phyloP scores from a whole-genome alignment of 2,113 vertebrate genomes.

The Laticauda laticaudata region DNA sequence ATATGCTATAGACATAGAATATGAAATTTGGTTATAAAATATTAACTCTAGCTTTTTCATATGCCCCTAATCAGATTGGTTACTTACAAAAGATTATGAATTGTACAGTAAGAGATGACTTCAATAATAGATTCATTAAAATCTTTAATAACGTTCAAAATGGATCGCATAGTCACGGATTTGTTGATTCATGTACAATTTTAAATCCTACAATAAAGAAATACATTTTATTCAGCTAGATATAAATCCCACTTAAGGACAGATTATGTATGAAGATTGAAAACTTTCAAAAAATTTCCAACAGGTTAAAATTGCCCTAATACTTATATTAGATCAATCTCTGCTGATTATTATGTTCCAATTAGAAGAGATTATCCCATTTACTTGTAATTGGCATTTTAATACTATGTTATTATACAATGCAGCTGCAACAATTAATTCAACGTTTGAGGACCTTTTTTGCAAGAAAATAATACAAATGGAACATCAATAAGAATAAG shows the following conservation, averaged over 20 bases:
- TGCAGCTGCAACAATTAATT: neutral
- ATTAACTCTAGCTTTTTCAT: neutral
- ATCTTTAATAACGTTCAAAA: neutral
- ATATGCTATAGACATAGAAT: no score
- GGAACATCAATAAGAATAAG: neutral
- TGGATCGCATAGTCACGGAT: neutral
- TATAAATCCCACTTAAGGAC: neutral
- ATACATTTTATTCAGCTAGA: neutral
- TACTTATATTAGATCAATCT: neutral
- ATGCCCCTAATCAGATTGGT: neutral
- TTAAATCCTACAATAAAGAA: neutral
- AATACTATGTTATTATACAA: neutral
- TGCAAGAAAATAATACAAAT: neutral
- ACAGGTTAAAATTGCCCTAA: neutral
- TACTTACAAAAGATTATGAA: neutral
- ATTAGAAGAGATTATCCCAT: neutral
- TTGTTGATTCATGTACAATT: neutral
- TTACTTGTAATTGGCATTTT: neutral
- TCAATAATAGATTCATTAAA: neutral
- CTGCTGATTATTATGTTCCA: neutral
- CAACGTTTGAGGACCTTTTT: no score
- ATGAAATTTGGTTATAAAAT: neutral
- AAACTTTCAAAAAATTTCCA: neutral
- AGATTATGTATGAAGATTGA: neutral
- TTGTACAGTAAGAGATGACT: neutral